Conservation (phyloP, 2,888 invertebrate genomes). For the Plagiodera versicolora region DNA sequence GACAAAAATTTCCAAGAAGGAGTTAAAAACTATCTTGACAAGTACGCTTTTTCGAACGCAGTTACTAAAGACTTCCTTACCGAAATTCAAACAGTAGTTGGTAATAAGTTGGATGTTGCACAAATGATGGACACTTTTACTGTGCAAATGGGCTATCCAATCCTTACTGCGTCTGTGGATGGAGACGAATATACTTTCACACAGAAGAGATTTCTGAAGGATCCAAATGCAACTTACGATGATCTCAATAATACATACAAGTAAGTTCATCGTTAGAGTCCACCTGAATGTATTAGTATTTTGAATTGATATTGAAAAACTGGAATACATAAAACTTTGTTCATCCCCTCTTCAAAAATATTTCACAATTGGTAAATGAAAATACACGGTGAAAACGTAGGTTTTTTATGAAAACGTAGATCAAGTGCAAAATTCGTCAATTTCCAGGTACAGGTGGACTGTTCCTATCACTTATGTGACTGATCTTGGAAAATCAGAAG, state of each 20-base stretch:
- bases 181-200: slow-evolving; percentile 61
- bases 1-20: slow-evolving; percentile 71
- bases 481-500: slow-evolving; percentile 45
- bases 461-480: slow-evolving; percentile 80
- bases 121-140: slow-evolving; percentile 86
- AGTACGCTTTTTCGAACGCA: slow-evolving; percentile 73
- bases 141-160: slow-evolving; percentile 84
- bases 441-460: slow-evolving; percentile 77
- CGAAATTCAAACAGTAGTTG: slow-evolving; percentile 63
- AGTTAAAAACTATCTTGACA: slow-evolving; percentile 73
- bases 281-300: not conserved
- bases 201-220: slow-evolving; percentile 75
- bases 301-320: not conserved
- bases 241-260: slow-evolving; percentile 55
- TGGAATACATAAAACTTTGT: no score
- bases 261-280: slow-evolving; percentile 45
- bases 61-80: slow-evolving; percentile 76
- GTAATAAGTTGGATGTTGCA: slow-evolving; percentile 38
- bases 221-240: slow-evolving; percentile 62
- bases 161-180: slow-evolving; percentile 63
- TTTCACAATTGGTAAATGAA: no score
- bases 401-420: not conserved
- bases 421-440: not conserved
- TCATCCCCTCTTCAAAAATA: no score
- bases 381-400: no score